Evolutionary conservation across 2,113 vertebrate genomes (phyloP), one percentile per base, ranked within the genome.

Genomic region (Falco punctatus): DNA sequence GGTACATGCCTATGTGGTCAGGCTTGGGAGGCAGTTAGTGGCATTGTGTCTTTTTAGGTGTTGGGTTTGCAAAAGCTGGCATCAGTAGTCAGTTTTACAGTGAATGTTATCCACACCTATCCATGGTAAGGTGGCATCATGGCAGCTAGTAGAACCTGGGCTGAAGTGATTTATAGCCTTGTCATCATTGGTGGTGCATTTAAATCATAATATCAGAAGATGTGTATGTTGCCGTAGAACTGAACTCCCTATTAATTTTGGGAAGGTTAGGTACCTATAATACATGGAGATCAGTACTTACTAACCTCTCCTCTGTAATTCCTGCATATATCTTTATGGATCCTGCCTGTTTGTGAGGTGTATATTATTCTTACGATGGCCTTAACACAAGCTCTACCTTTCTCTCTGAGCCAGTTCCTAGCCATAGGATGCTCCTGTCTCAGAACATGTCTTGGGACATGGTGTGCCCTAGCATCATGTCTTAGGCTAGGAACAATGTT

Each of bases 381-480:
- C 10, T 0, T 78, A 42, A 66, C 13, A 35, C 15, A 78, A 51
- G 6, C 16, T 72, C 12, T 58, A 5, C 71, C 33, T 59, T 15
- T 55, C 17, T 73, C 10, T 40, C 13, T 27, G 40, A 88, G 21
- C 33, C 30, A 80, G 12, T 65, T 94, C 15, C 18, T 62, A 70
- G 30, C 22, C 19, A 18, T 44, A 26, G 44, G 42, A 32, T 79
- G 14, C 11, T 65, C 5, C 5, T 70, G 21, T 78, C 48, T 72
- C 10, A 38, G 65, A 44, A 22, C 13, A 55, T 0, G 1, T 61
- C n/a, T 42, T 3, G 7, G 38, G 40, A 30, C 55, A 11, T 1
- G 1, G 1, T 46, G 10, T 54, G 40, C 65, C 33, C 12, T 48
- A 10, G 19, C 62, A 30, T 73, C 42, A 10, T 90, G 18, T 65